Percentiles rank a stretch among this genome's conserved stretches.
Evolutionary conservation across 2,113 vertebrate species (phyloP).

Genomic region (Catagonus wagneri): DNA sequence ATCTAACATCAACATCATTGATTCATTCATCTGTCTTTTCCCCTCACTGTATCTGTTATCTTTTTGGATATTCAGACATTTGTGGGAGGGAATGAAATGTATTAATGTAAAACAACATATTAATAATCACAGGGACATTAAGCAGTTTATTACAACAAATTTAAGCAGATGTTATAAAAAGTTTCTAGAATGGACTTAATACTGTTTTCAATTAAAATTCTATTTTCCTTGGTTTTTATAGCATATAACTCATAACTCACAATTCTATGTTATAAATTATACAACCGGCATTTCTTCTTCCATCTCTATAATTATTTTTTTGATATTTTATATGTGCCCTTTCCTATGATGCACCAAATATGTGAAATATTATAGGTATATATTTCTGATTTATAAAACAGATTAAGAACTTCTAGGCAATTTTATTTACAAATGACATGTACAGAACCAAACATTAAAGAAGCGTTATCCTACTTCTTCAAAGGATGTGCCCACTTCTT

Average conservation of each 20-base stretch:
- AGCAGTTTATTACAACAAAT: background rate
- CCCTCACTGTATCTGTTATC: background rate
- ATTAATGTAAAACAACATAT: background rate
- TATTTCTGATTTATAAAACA: background rate
- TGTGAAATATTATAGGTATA: background rate
- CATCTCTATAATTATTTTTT: too few relatives aligned
- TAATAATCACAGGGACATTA: background rate
- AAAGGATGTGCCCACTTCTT: background rate
- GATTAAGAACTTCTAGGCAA: background rate
- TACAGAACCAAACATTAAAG: background rate
- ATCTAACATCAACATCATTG: background rate
- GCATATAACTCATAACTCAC: background rate
- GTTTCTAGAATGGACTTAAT: background rate
- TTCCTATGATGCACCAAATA: too few relatives aligned
- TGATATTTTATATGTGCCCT: too few relatives aligned
- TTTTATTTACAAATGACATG: background rate
- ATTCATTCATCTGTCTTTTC: background rate
- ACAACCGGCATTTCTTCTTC: background rate
- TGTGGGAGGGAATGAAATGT: background rate
- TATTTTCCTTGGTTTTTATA: background rate
- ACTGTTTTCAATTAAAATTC: background rate
- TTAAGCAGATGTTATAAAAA: background rate
- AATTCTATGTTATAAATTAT: background rate
- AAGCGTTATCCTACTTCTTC: background rate
- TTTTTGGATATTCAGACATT: background rate